Percentiles rank a stretch among this genome's conserved stretches.
These are phyloP conservation scores for Columba janthina DNA, from an alignment of 2,113 vertebrate species.

Conservation along the genomic window DNA sequence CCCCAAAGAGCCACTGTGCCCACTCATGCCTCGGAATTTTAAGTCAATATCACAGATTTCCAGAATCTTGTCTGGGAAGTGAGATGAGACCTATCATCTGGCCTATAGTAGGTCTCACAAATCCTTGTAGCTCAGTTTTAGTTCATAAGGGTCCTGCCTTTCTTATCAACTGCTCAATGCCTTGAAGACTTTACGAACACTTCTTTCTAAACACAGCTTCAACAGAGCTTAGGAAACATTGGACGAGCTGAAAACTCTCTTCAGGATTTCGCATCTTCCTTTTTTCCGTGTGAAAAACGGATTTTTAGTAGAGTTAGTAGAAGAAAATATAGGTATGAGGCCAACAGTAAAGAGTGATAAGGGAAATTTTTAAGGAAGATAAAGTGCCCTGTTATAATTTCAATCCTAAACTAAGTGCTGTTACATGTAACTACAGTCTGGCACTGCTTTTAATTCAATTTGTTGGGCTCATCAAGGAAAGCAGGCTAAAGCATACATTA, in stretches of 20 bases:
- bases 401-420: background rate
- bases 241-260: background rate
- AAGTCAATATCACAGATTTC: background rate
- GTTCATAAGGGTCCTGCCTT: background rate
- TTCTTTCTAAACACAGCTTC: background rate
- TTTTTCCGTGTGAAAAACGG: background rate
- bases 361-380: background rate
- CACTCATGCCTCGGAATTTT: background rate
- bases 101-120: accelerated
- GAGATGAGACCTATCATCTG: background rate
- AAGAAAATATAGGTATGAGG: background rate
- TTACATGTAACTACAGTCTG: background rate
- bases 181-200: background rate
- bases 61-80: background rate
- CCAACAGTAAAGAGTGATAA: background rate
- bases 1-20: background rate
- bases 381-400: background rate
- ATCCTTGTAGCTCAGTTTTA: background rate
- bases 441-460: background rate
- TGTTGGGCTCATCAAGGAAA: background rate
- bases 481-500: background rate
- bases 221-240: background rate
- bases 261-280: background rate
- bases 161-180: background rate
- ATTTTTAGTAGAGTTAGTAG: background rate